Percentiles rank a stretch among this genome's conserved stretches.
Conservation (phyloP, 92 coral and sea anemone genomes). For the Nematostella vectensis region DNA sequence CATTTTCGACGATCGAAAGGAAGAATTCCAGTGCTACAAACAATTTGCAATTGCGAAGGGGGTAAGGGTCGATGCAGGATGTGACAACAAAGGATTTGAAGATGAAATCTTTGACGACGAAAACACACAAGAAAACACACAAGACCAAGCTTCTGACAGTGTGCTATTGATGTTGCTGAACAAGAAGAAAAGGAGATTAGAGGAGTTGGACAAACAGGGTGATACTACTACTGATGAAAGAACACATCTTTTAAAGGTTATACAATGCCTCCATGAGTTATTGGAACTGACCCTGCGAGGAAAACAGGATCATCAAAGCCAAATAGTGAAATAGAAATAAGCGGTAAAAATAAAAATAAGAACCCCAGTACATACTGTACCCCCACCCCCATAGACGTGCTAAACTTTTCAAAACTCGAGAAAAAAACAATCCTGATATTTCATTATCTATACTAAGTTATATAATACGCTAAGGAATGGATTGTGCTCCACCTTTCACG, state of each 20-base stretch:
- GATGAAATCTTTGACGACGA: too few relatives aligned
- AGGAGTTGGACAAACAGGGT: constrained; percentile 3
- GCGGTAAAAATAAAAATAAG: too few relatives aligned
- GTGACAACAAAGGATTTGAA: not conserved
- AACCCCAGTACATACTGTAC: too few relatives aligned
- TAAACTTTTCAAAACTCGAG: too few relatives aligned
- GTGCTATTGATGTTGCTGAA: constrained; percentile 6
- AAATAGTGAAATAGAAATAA: too few relatives aligned
- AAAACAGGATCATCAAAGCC: too few relatives aligned
- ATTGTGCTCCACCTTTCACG: too few relatives aligned
- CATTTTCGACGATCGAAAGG: constrained; percentile 9
- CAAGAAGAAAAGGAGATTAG: constrained; percentile 17
- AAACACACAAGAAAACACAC: not conserved
- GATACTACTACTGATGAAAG: constrained; percentile 6
- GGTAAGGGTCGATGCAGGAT: not conserved
- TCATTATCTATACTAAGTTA: too few relatives aligned
- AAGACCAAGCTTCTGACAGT: too few relatives aligned
- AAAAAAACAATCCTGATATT: too few relatives aligned
- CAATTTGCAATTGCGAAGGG: constrained; percentile 2
- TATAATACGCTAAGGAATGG: too few relatives aligned
- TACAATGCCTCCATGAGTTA: constrained; percentile 19
- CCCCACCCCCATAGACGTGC: too few relatives aligned
- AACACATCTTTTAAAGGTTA: constrained; percentile 13
- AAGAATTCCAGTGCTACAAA: not conserved
- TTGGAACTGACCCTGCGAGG: not conserved